Conservation (phyloP, 2,888 invertebrate species). For the Sinotaia quadrata region DNA sequence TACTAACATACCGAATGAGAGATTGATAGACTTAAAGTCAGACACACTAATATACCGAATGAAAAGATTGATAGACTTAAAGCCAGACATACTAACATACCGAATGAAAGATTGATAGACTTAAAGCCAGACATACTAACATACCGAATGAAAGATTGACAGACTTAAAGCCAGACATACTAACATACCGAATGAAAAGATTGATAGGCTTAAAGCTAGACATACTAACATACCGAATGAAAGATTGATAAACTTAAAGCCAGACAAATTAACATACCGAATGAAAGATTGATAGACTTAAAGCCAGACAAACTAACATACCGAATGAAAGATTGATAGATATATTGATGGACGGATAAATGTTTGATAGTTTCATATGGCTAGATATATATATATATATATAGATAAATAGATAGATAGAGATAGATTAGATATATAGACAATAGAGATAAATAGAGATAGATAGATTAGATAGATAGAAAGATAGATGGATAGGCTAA, state of each 20-base stretch:
- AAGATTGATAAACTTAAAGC: background rate
- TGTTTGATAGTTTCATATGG: background rate
- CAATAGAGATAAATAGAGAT: no score
- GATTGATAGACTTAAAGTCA: slow-evolving; percentile 13
- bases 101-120: slow-evolving; percentile 24
- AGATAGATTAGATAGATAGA: background rate
- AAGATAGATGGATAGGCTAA: background rate
- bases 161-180: background rate
- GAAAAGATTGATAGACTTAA: no score
- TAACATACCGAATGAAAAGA: background rate
- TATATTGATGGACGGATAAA: slow-evolving; percentile 3
- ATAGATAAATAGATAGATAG: slow-evolving; percentile 5
- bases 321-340: slow-evolving; percentile 13
- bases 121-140: background rate
- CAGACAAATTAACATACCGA: background rate
- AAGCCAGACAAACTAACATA: background rate
- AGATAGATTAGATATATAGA: no score
- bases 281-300: background rate
- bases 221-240: background rate
- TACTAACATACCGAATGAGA: slow-evolving; percentile 25
- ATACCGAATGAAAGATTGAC: background rate
- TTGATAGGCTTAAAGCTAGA: background rate
- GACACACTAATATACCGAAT: no score
- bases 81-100: slow-evolving; percentile 13
- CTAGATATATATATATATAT: slow-evolving; percentile 8